Conservation (phyloP, 2,113 vertebrate species). For the Cricetomys ansorgei region DNA sequence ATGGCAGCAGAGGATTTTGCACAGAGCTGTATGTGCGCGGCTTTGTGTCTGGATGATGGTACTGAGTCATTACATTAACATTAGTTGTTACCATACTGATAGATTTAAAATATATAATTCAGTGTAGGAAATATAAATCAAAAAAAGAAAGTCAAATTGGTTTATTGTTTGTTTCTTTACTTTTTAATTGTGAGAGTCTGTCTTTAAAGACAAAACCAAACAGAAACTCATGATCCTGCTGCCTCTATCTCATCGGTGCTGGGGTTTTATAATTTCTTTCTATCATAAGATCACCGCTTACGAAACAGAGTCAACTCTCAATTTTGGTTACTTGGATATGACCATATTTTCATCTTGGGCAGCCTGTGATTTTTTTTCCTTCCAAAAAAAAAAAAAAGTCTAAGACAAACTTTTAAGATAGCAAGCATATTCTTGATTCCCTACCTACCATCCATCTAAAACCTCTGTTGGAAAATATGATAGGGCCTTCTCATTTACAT, state of each 20-base stretch:
- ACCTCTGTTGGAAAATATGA: constrained; percentile 1
- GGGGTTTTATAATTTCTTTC: background rate
- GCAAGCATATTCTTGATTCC: background rate
- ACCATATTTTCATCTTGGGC: background rate
- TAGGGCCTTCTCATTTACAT: background rate
- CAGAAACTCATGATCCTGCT: background rate
- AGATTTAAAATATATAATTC: constrained; percentile 4
- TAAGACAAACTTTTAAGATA: background rate
- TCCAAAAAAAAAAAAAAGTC: background rate
- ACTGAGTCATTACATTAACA: background rate
- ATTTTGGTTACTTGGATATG: background rate
- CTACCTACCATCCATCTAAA: background rate
- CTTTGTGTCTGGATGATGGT: background rate
- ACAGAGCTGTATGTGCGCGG: background rate
- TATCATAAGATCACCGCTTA: background rate
- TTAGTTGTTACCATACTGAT: background rate
- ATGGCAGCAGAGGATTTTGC: constrained; percentile 77
- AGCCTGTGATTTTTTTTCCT: background rate
- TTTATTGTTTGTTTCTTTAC: background rate
- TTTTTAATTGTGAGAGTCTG: background rate
- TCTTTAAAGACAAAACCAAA: background rate
- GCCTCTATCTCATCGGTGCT: background rate
- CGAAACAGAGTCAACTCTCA: background rate
- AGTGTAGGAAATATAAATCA: background rate
- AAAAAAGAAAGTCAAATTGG: background rate